These are phyloP conservation scores for Danionella dracula DNA, from an alignment of 2,797 vertebrate species.

Conservation along the genomic window DNA sequence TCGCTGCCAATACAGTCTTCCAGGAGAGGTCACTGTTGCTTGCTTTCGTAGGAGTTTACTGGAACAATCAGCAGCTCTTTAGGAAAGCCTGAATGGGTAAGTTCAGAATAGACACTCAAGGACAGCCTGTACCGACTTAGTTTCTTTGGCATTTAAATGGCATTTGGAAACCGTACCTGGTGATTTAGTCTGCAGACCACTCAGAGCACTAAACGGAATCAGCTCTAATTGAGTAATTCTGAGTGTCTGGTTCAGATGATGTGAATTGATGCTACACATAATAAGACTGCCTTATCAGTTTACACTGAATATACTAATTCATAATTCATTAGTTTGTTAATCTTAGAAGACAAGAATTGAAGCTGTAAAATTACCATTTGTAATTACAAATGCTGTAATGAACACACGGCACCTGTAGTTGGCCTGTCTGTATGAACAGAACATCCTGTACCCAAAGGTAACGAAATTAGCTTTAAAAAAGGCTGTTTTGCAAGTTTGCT, in stretches of 20 bases:
- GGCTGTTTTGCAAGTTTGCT: too few relatives aligned
- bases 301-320: not conserved
- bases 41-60: conserved; percentile 17
- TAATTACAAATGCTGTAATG: not conserved
- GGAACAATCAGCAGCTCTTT: conserved; percentile 15
- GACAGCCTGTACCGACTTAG: conserved; percentile 6
- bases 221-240: not conserved
- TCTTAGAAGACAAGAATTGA: not conserved
- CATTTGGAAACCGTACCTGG: conserved; percentile 9
- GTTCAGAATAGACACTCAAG: conserved; percentile 5
- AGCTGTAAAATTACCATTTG: not conserved
- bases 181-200: conserved; percentile 23
- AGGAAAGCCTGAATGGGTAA: conserved; percentile 6
- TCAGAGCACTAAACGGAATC: not conserved
- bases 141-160: conserved; percentile 25
- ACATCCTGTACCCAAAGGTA: too few relatives aligned
- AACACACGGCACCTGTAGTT: not conserved
- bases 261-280: not conserved
- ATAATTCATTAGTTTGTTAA: not conserved
- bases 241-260: conserved; percentile 17
- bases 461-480: too few relatives aligned
- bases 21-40: conserved; percentile 43
- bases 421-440: not conserved
- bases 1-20: not conserved
- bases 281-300: not conserved